A percentile compares a stretch with the other conserved stretches of the same genome.
These are phyloP conservation scores for Oegoconia quadripuncta DNA, from an alignment of 2,888 invertebrate species.

Conservation along the genomic window DNA sequence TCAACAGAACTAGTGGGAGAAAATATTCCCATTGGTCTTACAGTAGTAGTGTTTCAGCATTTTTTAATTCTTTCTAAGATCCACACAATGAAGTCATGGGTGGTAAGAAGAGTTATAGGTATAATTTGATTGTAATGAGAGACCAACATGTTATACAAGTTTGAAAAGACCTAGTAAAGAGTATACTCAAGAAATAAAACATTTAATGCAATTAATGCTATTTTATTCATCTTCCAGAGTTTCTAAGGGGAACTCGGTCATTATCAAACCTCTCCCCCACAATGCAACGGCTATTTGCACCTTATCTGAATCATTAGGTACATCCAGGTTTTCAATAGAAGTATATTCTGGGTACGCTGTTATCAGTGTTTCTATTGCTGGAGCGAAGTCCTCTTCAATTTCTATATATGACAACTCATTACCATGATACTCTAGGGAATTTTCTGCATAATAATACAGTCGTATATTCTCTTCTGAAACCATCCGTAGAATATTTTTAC, in stretches of 20 bases:
- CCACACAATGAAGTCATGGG: too few species aligned
- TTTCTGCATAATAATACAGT: slow-evolving; percentile 91
- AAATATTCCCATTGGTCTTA: too few species aligned
- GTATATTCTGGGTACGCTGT: slow-evolving; percentile 88
- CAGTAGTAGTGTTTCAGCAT: too few species aligned
- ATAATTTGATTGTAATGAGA: too few species aligned
- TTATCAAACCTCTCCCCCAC: slow-evolving; percentile 90
- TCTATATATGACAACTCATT: slow-evolving; percentile 85
- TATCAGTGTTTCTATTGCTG: slow-evolving; percentile 85
- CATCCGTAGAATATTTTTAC: slow-evolving; percentile 79
- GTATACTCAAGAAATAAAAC: slow-evolving; percentile 7
- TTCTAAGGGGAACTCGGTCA: slow-evolving; percentile 82
- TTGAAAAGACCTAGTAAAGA: too few species aligned
- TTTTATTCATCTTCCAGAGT: slow-evolving; percentile 61
- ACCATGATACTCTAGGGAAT: slow-evolving; percentile 91
- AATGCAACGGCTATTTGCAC: slow-evolving; percentile 83
- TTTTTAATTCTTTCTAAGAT: too few species aligned
- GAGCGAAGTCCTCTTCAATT: slow-evolving; percentile 83
- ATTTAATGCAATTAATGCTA: slow-evolving; percentile 8
- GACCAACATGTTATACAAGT: too few species aligned
- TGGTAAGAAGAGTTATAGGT: too few species aligned
- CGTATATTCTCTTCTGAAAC: slow-evolving; percentile 81
- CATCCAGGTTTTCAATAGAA: slow-evolving; percentile 84
- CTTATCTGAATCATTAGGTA: slow-evolving; percentile 81
- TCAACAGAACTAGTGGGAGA: too few species aligned